These are phyloP conservation scores for Willisornis vidua DNA, from an alignment of 2,113 vertebrate genomes.

Conservation along the genomic window DNA sequence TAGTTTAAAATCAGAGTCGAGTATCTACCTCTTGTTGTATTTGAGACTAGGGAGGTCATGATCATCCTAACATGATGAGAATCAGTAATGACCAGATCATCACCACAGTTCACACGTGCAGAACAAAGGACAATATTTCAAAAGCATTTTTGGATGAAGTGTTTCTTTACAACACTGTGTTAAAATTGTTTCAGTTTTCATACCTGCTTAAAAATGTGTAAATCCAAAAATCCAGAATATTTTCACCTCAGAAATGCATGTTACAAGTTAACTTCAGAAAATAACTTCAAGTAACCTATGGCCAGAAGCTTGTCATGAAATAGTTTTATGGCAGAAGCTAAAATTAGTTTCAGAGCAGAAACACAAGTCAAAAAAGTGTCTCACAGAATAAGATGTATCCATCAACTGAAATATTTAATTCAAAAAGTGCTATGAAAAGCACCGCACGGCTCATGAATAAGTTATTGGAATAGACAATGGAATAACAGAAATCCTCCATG, in stretches of 20 bases:
- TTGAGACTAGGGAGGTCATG: neutral
- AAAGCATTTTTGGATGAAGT: neutral
- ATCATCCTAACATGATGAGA: neutral
- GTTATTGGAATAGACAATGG: neutral
- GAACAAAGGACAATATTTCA: neutral
- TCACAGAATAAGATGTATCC: neutral
- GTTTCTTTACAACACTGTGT: neutral
- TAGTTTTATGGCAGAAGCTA: neutral
- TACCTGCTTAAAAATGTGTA: neutral
- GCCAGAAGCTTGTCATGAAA: neutral
- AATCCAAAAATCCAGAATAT: neutral
- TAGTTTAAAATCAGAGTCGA: accelerated
- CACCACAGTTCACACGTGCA: neutral
- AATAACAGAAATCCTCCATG: neutral
- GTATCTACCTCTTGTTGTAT: neutral
- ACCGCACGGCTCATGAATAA: neutral
- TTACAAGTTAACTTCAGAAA: neutral
- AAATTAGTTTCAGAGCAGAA: neutral
- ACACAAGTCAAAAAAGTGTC: neutral
- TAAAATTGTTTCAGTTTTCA: neutral
- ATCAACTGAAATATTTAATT: neutral
- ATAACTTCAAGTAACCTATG: neutral
- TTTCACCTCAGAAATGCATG: neutral
- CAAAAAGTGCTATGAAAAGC: neutral
- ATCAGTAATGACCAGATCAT: accelerated